These are phyloP conservation scores for Megaceryle alcyon DNA, from an alignment of 2,797 vertebrate species.

Conservation along the genomic window DNA sequence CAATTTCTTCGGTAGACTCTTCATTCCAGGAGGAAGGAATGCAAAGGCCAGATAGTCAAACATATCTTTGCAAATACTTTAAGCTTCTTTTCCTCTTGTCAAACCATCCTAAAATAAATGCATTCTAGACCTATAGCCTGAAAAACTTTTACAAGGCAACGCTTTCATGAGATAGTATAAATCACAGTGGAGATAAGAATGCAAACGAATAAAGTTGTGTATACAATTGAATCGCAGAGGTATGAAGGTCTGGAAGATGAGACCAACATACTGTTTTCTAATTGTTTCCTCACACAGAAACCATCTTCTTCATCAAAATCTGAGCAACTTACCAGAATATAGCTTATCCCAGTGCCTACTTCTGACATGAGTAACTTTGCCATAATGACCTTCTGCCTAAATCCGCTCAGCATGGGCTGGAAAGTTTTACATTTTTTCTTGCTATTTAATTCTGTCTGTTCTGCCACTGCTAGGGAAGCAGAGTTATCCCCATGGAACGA, in stretches of 20 bases:
- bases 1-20: not conserved
- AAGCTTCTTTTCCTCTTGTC: slow-evolving; percentile 19
- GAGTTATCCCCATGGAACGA: not conserved
- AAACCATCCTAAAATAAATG: slow-evolving; percentile 31
- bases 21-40: slow-evolving; percentile 44
- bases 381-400: not conserved
- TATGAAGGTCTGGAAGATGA: slow-evolving; percentile 12
- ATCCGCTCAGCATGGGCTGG: not conserved
- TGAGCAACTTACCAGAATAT: not conserved
- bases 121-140: slow-evolving; percentile 7
- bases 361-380: not conserved
- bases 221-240: not conserved
- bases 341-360: not conserved
- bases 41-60: slow-evolving; percentile 6
- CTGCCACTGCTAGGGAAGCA: not conserved
- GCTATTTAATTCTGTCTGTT: not conserved
- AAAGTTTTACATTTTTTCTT: not conserved
- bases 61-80: slow-evolving; percentile 19
- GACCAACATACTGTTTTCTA: not conserved
- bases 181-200: slow-evolving; percentile 5
- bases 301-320: not conserved
- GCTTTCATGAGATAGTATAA: not conserved
- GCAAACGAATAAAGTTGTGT: not conserved
- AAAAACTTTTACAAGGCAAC: not conserved
- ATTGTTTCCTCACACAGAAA: slow-evolving; percentile 24